Evolutionary conservation across 2,888 invertebrate genomes (phyloP), one percentile per base, ranked within the genome.

Genomic region (Eugnorisma glareosa): DNA sequence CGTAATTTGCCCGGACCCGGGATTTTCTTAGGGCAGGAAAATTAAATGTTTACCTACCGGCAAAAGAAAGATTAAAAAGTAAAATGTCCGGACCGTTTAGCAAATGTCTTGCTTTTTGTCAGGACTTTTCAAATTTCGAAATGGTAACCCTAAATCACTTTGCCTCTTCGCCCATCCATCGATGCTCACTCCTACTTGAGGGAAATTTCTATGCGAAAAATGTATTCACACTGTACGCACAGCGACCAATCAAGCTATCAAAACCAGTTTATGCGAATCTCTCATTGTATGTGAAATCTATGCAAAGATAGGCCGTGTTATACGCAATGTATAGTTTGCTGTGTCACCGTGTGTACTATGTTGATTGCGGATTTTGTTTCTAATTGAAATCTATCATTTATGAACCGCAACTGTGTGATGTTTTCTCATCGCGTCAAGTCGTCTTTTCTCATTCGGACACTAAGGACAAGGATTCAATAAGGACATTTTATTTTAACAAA

Each of bases 161-260:
- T 57, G 45, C 67, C 40, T 79, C 7, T 40, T 28, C 61, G 45
- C 24, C 68, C 51, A 79, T 64, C 84, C 51, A 71, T 82, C 59
- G 48, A 73, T 57, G 31, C 35, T 51, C 57, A 61, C 54, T 70
- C 51, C 64, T 54, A 40, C 18, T 61, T 37, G 21, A 40, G 59
- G 15, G 37, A 35, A 67, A 40, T 72, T 82, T 59, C 10, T 69
- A 61, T 61, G n/a, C 45, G 31, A 63, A 75, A 63, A 75, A 67
- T 45, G 45, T 82, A 63, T 73, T 54, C 13, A 45, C 54, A 40
- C 67, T 57, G 43, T 31, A n/a, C n/a, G n/a, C n/a, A n/a, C n/a
- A n/a, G n/a, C n/a, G n/a, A n/a, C n/a, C n/a, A n/a, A n/a, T n/a
- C n/a, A n/a, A n/a, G n/a, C n/a, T n/a, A n/a, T n/a, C n/a, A n/a